Evolutionary conservation across 2,113 vertebrate genomes (phyloP), one percentile per base, ranked within the genome.

Genomic region (Mola mola): DNA sequence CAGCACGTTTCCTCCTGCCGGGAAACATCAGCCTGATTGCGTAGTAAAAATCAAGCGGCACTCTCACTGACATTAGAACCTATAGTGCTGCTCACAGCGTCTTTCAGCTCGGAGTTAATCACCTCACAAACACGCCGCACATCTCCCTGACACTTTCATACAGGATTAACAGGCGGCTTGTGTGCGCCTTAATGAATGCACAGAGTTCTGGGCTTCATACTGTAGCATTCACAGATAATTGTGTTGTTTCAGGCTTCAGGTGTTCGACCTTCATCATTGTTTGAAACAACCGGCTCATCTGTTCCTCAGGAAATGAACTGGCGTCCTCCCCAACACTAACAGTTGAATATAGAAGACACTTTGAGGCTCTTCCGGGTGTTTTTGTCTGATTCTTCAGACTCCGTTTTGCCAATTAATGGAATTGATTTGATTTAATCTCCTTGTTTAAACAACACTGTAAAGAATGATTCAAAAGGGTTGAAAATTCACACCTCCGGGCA

Each of bases 101-200:
- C 75, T 89, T 84, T 84, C 57, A 71, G 68, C 81, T 84, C 24
- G 77, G 51, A 79, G 76, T 83, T 89, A 89, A 89, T 87, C 88
- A 84, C 78, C 84, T 79, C 77, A 74, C 75, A 83, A 86, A 89
- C 84, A 89, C 66, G 41, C 79, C 66, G 68, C 80, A 67, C 70
- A 58, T 73, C 78, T 83, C 52, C 46, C 84, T 77, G 79, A 84
- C 81, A 78, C 76, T 85, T 63, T 67, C 76, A 62, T 40, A 67
- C 44, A 7, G 78, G 88, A 87, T 88, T 87, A 88, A 75, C 81
- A 66, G 65, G 71, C 72, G 17, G 65, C 37, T 64, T 55, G 70
- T 68, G 68, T 75, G 65, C 68, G 68, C 60, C 61, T 76, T 83
- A 85, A 81, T 87, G 84, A 75, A 81, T 83, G 72, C 73, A 29